Evolutionary conservation across 2,888 invertebrate species (phyloP).

Genomic region (Philereme transversata): DNA sequence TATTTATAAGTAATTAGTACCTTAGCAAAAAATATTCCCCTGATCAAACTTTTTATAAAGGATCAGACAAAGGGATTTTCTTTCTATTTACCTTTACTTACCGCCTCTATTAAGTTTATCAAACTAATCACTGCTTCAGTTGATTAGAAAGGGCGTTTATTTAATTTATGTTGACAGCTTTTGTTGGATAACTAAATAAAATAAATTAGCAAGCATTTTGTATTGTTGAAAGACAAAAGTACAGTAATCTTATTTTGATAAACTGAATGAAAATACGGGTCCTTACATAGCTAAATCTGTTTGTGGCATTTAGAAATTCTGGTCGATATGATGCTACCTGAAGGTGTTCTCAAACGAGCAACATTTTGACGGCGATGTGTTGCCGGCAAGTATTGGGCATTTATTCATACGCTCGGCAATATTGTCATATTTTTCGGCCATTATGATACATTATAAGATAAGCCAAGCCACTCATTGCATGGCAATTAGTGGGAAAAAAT

Average conservation of each 20-base stretch:
- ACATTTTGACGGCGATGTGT: too few relatives aligned
- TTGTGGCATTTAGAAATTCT: background rate
- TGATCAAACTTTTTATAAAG: too few relatives aligned
- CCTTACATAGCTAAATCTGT: background rate
- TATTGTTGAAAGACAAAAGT: constrained; percentile 1
- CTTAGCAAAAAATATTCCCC: too few relatives aligned
- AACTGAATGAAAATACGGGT: background rate
- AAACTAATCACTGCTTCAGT: constrained; percentile 7
- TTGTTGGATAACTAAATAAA: constrained; percentile 2
- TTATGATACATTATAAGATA: too few relatives aligned
- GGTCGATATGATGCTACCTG: too few relatives aligned
- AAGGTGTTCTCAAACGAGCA: background rate
- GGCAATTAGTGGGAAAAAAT: too few relatives aligned
- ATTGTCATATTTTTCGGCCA: too few relatives aligned
- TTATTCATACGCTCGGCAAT: too few relatives aligned
- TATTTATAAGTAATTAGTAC: too few relatives aligned
- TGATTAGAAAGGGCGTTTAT: constrained; percentile 5
- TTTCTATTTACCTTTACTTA: constrained; percentile 1
- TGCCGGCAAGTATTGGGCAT: too few relatives aligned
- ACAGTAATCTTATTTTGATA: background rate
- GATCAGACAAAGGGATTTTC: background rate
- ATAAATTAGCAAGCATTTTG: constrained; percentile 6
- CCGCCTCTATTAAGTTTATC: background rate
- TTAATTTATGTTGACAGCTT: constrained; percentile 11
- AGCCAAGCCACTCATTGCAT: too few relatives aligned